A percentile compares a stretch with the other conserved stretches of the same genome.
These are phyloP conservation scores for Myiothlypis coronata DNA, from an alignment of 2,797 vertebrate species.

Conservation along the genomic window DNA sequence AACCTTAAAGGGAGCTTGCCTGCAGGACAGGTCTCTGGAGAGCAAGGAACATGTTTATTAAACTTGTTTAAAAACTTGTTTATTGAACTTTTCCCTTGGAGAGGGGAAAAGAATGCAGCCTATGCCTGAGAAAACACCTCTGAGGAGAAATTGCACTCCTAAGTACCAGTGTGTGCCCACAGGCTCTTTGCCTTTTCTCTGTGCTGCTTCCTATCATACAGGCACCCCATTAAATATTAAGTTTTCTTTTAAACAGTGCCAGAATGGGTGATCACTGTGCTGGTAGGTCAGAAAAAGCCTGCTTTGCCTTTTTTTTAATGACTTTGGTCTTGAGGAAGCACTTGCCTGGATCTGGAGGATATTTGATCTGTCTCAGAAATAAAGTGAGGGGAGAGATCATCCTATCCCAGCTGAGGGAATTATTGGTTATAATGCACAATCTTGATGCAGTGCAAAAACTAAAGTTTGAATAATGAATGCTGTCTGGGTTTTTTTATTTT, in stretches of 20 bases:
- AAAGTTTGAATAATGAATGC: neutral
- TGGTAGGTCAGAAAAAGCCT: neutral
- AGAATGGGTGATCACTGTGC: neutral
- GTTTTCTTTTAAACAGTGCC: neutral
- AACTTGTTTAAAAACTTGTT: neutral
- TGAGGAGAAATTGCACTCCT: neutral
- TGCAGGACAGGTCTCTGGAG: neutral
- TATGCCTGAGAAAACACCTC: neutral
- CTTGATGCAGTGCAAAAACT: neutral
- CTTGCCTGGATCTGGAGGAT: neutral
- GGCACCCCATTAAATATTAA: neutral
- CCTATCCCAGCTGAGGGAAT: neutral
- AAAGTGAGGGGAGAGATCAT: neutral
- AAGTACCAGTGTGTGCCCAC: neutral
- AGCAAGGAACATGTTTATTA: neutral
- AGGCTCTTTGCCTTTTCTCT: neutral
- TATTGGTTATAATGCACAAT: neutral
- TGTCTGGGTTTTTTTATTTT: neutral
- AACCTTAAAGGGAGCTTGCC: neutral
- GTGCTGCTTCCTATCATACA: neutral
- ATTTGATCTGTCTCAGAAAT: neutral
- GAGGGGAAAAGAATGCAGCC: neutral
- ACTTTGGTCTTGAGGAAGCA: neutral
- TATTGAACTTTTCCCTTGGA: neutral
- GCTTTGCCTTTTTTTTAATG: neutral